Evolutionary conservation across 2,888 invertebrate species (phyloP).

Genomic region (Agonopterix arenella): DNA sequence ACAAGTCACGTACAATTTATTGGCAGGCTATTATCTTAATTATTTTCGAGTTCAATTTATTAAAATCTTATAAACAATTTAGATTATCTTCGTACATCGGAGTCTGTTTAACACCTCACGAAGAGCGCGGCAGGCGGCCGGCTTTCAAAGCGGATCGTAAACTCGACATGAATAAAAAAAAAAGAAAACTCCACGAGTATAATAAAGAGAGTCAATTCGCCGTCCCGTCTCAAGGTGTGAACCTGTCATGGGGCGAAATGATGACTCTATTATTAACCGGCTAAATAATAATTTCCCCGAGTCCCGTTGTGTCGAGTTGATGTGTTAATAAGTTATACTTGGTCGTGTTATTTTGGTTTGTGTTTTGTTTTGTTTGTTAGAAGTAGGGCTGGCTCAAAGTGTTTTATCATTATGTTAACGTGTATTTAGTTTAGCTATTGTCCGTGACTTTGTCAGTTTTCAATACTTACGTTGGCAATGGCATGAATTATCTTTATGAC

Average conservation of each 20-base stretch:
- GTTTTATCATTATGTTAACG: too few species aligned
- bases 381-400: conserved; percentile 4
- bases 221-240: conserved; percentile 65
- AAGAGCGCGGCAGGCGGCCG: conserved; percentile 29
- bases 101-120: conserved; percentile 61
- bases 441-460: too few species aligned
- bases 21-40: conserved; percentile 41
- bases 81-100: conserved; percentile 51
- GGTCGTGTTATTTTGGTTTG: conserved; percentile 25
- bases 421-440: too few species aligned
- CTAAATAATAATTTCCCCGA: conserved; percentile 59
- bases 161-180: conserved; percentile 46
- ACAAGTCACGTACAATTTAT: conserved; percentile 12
- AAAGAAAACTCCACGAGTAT: conserved; percentile 34
- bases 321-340: conserved; percentile 50
- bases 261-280: conserved; percentile 72
- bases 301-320: conserved; percentile 46
- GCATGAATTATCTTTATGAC: too few species aligned
- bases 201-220: conserved; percentile 67
- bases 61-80: conserved; percentile 40
- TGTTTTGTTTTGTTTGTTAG: conserved; percentile 5
- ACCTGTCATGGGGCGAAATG: conserved; percentile 69
- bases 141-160: conserved; percentile 55
- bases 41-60: conserved; percentile 54
- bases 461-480: too few species aligned